Evolutionary conservation across 1,140 invertebrate species (phyloP).

Genomic region (Tribolium castaneum): DNA sequence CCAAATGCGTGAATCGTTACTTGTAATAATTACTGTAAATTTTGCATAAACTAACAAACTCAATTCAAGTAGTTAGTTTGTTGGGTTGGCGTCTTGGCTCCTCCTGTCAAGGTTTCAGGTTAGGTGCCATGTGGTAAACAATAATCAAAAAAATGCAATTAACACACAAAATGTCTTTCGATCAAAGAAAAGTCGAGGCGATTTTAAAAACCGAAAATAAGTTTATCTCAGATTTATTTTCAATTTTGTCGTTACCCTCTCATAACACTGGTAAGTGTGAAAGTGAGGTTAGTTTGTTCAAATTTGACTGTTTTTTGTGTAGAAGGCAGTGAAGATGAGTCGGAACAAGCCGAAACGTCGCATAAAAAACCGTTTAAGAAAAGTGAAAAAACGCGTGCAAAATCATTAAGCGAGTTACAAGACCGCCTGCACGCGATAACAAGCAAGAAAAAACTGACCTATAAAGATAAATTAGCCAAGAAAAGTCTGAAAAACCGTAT

Average conservation of each 20-base stretch:
- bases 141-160: conserved; percentile 52
- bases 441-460: conserved; percentile 65
- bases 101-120: background rate
- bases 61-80: background rate
- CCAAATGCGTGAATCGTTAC: too few relatives aligned
- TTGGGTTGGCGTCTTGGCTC: background rate
- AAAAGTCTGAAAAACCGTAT: conserved; percentile 68
- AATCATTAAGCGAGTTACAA: conserved; percentile 66
- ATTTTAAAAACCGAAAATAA: conserved; percentile 62
- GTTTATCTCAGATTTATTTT: conserved; percentile 65
- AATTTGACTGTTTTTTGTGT: conserved; percentile 43
- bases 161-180: conserved; percentile 54
- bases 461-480: conserved; percentile 68
- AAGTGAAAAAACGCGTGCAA: conserved; percentile 61
- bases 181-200: conserved; percentile 59
- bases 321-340: conserved; percentile 47
- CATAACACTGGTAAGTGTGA: conserved; percentile 13
- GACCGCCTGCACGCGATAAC: conserved; percentile 64
- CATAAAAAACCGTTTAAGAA: conserved; percentile 41
- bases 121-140: conserved; percentile 3
- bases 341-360: conserved; percentile 40
- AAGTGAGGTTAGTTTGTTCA: conserved; percentile 47
- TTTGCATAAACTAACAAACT: too few relatives aligned
- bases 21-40: too few relatives aligned
- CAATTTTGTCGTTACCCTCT: conserved; percentile 63